Base-by-base conservation (phyloP, 2,888 invertebrate genomes). In the Gari tellinella region DNA sequence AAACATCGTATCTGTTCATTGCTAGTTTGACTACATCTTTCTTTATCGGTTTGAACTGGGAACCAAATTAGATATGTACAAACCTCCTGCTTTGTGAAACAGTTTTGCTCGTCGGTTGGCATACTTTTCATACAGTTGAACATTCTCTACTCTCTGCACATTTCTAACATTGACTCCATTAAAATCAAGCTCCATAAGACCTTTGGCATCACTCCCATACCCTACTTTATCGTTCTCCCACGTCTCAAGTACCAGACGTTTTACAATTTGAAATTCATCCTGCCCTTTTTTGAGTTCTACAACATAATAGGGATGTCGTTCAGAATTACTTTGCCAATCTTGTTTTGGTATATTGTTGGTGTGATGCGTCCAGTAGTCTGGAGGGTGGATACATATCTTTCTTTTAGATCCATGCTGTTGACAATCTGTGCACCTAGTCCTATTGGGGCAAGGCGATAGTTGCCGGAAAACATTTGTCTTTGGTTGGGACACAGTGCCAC, bases 61-160 rank as follows among this genome's bases (percentile, higher is more conserved):
- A n/a, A n/a, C n/a, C n/a, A n/a, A n/a, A n/a, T n/a, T n/a, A n/a
- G n/a, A n/a, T n/a, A n/a, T 17, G 10, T n/a, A 57, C 72, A 72
- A 69, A 69, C 69, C 67, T 26, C 52, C 49, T 25, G 81, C 78
- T 58, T 80, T 77, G 26, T 77, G 72, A 48, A 87, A 79, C 25
- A 86, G 23, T 2, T 62, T 21, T 41, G 81, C 78, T 23, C 83
- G 72, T 15, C 64, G 69, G 25, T 73, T 67, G 4, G 51, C 48
- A 48, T 88, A 88, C 26, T 58, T 65, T 46, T 79, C 76, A 77
- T 81, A 88, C 15, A 86, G 38, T n/a, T 68, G 56, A 14, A 81
- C 55, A 61, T 88, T 84, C 53, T 88, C 88, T 23, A 88, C 53
- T 25, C 88, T 64, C 38, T 87, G 69, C 21, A 88, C 74, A 38